Evolutionary conservation across 2,888 invertebrate genomes (phyloP).

Genomic region (Cataglyphis livida): DNA sequence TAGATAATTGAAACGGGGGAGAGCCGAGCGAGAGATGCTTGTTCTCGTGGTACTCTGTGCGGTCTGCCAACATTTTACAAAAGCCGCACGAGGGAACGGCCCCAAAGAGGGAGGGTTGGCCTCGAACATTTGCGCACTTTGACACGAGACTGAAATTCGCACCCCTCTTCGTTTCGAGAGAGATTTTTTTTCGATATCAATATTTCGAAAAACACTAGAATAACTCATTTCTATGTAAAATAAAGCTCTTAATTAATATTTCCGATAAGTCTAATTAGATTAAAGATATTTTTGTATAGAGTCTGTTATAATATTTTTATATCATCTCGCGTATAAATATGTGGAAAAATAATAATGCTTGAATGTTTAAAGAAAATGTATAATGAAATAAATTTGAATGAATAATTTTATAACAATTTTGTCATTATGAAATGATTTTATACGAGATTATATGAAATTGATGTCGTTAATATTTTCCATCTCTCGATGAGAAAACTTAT

Average conservation of each 20-base stretch:
- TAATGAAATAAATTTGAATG: not conserved
- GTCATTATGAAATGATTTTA: not conserved
- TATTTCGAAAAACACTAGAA: not conserved
- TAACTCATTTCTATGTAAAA: not conserved
- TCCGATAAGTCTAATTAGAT: not conserved
- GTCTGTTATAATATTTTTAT: not conserved
- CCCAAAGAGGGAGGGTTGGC: constrained; percentile 42
- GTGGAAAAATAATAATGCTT: not conserved
- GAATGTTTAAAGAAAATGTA: not conserved
- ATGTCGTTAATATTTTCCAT: not conserved
- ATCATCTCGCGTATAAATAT: not conserved
- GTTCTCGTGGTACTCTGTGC: constrained; percentile 64
- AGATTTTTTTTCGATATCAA: not conserved
- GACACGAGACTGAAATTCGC: constrained; percentile 25
- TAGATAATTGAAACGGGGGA: constrained; percentile 80
- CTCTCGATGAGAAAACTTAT: constrained; percentile 2
- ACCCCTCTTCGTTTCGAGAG: not conserved
- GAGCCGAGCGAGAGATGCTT: constrained; percentile 66
- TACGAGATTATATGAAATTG: not conserved
- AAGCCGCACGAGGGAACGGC: constrained; percentile 66
- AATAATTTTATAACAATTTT: constrained; percentile 1
- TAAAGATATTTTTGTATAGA: not conserved
- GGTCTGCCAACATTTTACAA: constrained; percentile 73
- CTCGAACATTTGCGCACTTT: constrained; percentile 47
- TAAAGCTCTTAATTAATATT: not conserved